Conservation (phyloP, 2,797 vertebrate genomes). For the Choloepus didactylus region DNA sequence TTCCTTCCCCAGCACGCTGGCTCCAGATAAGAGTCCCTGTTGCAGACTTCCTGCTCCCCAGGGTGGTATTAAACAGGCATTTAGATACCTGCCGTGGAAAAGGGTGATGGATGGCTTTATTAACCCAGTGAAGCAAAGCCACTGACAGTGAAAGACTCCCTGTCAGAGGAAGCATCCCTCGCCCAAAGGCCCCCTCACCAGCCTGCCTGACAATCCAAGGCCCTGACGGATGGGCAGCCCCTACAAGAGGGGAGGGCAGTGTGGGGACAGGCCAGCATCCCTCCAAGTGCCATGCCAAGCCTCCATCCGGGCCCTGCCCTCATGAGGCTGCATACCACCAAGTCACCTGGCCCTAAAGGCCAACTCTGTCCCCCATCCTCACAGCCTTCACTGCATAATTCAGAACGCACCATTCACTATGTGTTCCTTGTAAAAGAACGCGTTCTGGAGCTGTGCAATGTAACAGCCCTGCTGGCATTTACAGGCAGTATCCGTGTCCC, state of each 20-base stretch:
- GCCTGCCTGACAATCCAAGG: slow-evolving; percentile 70
- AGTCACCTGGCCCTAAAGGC: not conserved
- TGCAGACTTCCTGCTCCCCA: slow-evolving; percentile 72
- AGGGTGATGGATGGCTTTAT: slow-evolving; percentile 89
- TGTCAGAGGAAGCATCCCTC: slow-evolving; percentile 74
- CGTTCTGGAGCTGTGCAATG: not conserved
- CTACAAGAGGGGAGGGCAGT: not conserved
- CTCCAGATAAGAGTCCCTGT: slow-evolving; percentile 71
- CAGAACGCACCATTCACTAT: not conserved
- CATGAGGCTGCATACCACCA: not conserved
- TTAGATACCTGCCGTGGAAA: slow-evolving; percentile 87
- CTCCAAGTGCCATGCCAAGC: not conserved
- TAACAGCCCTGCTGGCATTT: not conserved
- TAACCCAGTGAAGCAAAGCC: slow-evolving; percentile 85
- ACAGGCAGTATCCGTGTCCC: not conserved
- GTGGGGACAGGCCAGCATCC: not conserved
- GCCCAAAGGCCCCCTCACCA: slow-evolving; percentile 68
- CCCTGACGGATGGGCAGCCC: slow-evolving; percentile 76
- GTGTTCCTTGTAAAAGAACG: fast-evolving
- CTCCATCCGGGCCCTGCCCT: not conserved
- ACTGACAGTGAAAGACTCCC: slow-evolving; percentile 84
- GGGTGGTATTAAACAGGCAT: slow-evolving; percentile 86
- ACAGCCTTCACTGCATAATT: not conserved
- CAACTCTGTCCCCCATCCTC: not conserved
- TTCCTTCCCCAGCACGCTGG: slow-evolving; percentile 81